Base-by-base conservation (phyloP, 2,888 invertebrate genomes). In the Mimas tiliae region DNA sequence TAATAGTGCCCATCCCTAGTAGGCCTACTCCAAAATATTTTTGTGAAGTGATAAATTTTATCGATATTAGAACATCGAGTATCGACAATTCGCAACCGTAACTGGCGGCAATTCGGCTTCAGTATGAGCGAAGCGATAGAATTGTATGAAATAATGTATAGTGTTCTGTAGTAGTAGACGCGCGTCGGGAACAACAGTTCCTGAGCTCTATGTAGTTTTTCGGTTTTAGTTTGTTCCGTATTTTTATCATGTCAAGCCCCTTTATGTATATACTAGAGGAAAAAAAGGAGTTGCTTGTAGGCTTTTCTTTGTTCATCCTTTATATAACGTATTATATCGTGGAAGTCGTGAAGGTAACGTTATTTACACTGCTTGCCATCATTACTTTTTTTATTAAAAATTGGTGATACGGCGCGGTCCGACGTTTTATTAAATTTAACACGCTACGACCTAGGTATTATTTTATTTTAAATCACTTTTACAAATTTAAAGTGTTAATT, bases 271-370 rank as follows among this genome's bases (percentile, higher is more conserved):
- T 91, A 69, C 83, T 88, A 50, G 94, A 95, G 85, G 84, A 95
- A 70, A 95, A 95, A 65, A 95, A 95, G 72, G 94, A 96, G 86
- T 93, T 96, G 80, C 87, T 96, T 69, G 93, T 96, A 69, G 95
- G 95, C 66, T 86, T 96, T 68, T 92, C 95, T 21, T 83, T 95
- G 69, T 87, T 95, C 71, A 94, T 95, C 73, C 95, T 96, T 70
- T 93, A 92, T 85, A 91, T 95, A 79, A 94, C 95, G 74, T 96
- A 96, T 88, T 96, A 96, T 86, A 93, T 96, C 66, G 94, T 95
- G 85, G 96, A 96, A 88, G 96, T 95, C 72, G 96, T 96, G 80
- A 96, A 96, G 95, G 96, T 96, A 89, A 88, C 74, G 74, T 47
- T 33, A 33, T 45, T 52, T 58, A 58, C 16, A 42, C 58, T 58